Evolutionary conservation across 2,888 invertebrate genomes (phyloP).

Genomic region (Calliphora vomitoria): DNA sequence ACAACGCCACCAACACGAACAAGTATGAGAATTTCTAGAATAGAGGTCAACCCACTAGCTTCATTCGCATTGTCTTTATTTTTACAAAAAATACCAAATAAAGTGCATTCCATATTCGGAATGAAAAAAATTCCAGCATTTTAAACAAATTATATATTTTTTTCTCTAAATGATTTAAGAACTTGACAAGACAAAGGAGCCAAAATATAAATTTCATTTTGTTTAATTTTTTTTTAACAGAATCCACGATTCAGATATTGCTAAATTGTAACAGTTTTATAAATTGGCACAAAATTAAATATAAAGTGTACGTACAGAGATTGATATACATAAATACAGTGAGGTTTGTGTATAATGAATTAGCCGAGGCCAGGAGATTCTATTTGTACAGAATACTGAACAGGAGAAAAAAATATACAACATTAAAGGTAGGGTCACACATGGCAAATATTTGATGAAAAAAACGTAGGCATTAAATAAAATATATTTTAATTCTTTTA

Average conservation of each 20-base stretch:
- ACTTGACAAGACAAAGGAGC: slow-evolving; percentile 60
- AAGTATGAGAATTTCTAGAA: slow-evolving; percentile 13
- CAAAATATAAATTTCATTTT: slow-evolving; percentile 26
- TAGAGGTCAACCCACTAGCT: slow-evolving; percentile 41
- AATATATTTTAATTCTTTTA: too few relatives aligned
- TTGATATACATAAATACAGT: too few relatives aligned
- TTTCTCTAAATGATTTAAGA: slow-evolving; percentile 47
- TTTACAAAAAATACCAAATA: background rate
- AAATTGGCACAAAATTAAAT: slow-evolving; percentile 45
- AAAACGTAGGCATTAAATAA: too few relatives aligned
- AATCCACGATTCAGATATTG: slow-evolving; percentile 42
- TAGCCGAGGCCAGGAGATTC: too few relatives aligned
- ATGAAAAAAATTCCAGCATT: background rate
- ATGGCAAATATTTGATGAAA: too few relatives aligned
- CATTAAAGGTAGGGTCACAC: too few relatives aligned
- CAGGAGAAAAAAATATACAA: too few relatives aligned
- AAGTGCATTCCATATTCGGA: slow-evolving; percentile 13
- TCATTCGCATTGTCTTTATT: background rate
- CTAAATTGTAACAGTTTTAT: slow-evolving; percentile 26
- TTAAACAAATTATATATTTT: background rate
- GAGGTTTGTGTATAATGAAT: too few relatives aligned
- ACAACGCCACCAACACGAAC: background rate
- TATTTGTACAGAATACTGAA: too few relatives aligned
- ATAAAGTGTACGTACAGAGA: background rate
- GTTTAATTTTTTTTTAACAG: background rate